Conservation (phyloP, 1,140 invertebrate species). For the Drosophila nikananu region DNA sequence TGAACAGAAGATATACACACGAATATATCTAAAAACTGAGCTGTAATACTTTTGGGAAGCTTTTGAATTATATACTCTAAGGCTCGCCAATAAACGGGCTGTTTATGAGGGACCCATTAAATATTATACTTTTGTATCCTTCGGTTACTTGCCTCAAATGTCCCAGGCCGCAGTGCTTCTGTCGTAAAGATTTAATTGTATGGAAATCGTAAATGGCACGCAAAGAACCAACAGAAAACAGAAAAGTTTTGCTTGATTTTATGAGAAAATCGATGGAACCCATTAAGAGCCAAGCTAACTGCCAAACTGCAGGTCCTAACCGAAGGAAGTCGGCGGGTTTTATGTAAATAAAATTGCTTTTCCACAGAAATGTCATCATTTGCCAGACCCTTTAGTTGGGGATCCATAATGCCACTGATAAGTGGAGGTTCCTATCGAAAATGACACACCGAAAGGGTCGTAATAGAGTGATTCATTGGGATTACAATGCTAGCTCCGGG, state of each 20-base stretch:
- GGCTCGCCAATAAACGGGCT: slow-evolving; percentile 19
- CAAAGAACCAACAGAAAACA: slow-evolving; percentile 52
- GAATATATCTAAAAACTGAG: neutral
- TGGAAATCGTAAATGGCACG: slow-evolving; percentile 81
- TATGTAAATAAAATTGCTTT: slow-evolving; percentile 43
- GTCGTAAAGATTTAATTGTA: slow-evolving; percentile 83
- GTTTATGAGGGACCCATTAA: slow-evolving; percentile 37
- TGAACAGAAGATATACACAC: no score
- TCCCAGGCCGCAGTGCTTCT: slow-evolving; percentile 20
- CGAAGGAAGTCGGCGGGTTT: slow-evolving; percentile 6
- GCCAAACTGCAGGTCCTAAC: slow-evolving; percentile 24
- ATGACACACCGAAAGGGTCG: slow-evolving; percentile 23
- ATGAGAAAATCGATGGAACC: slow-evolving; percentile 70
- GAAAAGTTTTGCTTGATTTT: slow-evolving; percentile 61
- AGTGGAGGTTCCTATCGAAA: slow-evolving; percentile 20
- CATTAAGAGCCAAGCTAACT: slow-evolving; percentile 64
- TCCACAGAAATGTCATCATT: slow-evolving; percentile 39
- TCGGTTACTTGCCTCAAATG: slow-evolving; percentile 24
- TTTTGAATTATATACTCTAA: slow-evolving; percentile 9
- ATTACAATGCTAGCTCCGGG: neutral
- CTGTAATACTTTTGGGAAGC: neutral
- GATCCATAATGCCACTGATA: slow-evolving; percentile 25
- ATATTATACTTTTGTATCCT: slow-evolving; percentile 27
- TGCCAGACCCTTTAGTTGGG: slow-evolving; percentile 18
- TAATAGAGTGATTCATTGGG: slow-evolving; percentile 39